Base-by-base conservation (phyloP, 2,888 invertebrate genomes). In the Polymixis lichenea region DNA sequence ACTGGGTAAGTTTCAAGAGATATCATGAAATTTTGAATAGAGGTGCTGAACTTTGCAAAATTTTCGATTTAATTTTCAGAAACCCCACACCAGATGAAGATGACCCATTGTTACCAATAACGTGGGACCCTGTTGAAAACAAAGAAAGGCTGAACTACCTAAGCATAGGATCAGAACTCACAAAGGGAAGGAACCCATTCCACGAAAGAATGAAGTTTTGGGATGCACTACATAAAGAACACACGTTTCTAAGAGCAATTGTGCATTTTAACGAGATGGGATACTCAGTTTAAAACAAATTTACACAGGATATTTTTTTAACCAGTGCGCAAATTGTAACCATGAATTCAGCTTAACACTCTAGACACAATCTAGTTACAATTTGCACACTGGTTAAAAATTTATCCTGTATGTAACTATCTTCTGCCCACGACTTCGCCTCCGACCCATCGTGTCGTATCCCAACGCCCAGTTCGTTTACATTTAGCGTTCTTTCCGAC, bases 161-260 rank as follows among this genome's bases (percentile, higher is more conserved):
- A n/a, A 93, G 93, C 77, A 96, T 96, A 81, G 95, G 94, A n/a
- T 88, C 93, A 22, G 95, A 95, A 86, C 90, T 96, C 2, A 95
- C 95, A 0, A 95, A 95, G 80, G 95, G 95, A 4, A 91, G 92
- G 68, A 95, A 95, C 79, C 96, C 96, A 1, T 95, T 94, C 80
- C 83, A 91, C 32, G 95, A 95, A 64, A 90, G 96, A 85, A 95
- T 96, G 95, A 83, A 88, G 13, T 95, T 96, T 86, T 96, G 96
- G 96, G 96, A 96, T 51, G 83, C 94, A 65, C 88, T 96, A 2
- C 94, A 95, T 73, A 89, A 90, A 74, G 93, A 95, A 82, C 91
- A 95, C 78, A 86, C 87, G 58, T 92, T 95, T 62, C 81, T 95
- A n/a, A 93, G 92, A 89, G 89, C 93, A 58, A 78, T 94, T 22